Percentiles rank a stretch among this genome's conserved stretches.
Evolutionary conservation across 2,797 vertebrate genomes (phyloP).

Genomic region (Nothura maculosa): DNA sequence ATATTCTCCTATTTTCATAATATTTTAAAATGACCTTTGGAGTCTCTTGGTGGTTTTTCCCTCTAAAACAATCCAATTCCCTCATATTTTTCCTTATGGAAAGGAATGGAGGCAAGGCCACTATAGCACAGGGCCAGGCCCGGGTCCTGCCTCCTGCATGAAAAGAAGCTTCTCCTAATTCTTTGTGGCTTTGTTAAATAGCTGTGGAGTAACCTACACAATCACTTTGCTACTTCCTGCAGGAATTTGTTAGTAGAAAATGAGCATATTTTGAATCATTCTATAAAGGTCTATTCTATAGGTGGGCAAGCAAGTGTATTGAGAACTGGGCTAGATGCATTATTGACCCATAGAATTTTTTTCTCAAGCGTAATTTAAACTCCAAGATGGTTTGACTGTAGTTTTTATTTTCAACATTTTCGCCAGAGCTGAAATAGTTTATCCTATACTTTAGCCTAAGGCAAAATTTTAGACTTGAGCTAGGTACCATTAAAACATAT

Average conservation of each 20-base stretch:
- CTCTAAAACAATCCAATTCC: not conserved
- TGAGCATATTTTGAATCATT: not conserved
- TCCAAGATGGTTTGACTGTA: not conserved
- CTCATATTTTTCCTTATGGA: not conserved
- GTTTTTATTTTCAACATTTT: not conserved
- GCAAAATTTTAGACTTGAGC: not conserved
- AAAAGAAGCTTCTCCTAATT: not conserved
- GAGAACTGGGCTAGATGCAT: not conserved
- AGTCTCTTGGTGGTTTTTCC: no score
- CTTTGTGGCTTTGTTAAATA: not conserved
- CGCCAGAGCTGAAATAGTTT: not conserved
- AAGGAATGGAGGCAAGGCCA: not conserved
- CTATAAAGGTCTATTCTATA: not conserved
- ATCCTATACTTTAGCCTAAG: not conserved
- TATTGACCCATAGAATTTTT: not conserved
- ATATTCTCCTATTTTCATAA: not conserved
- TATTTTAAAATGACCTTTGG: not conserved
- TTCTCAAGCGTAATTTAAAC: slow-evolving; percentile 6
- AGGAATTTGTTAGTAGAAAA: not conserved
- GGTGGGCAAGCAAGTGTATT: not conserved
- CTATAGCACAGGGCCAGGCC: not conserved
- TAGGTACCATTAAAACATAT: not conserved
- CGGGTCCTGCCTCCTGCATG: not conserved
- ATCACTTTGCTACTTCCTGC: not conserved
- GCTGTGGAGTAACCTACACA: not conserved